These are phyloP conservation scores for Scyliorhinus canicula DNA, from an alignment of 2,797 vertebrate species.

Conservation along the genomic window DNA sequence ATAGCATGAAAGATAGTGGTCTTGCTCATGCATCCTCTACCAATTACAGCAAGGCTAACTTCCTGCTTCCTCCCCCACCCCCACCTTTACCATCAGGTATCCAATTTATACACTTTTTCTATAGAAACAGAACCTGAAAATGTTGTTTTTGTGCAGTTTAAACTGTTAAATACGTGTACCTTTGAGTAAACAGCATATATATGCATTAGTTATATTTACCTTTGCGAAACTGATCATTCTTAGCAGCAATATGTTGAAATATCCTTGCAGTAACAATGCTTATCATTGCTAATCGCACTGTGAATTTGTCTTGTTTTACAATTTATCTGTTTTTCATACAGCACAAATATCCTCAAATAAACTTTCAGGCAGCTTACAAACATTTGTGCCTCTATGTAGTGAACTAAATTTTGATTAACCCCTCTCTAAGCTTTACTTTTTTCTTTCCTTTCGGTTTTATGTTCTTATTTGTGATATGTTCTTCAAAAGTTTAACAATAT, in stretches of 20 bases:
- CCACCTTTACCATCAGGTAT: constrained; percentile 94
- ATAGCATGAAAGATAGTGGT: constrained; percentile 91
- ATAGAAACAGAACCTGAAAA: not conserved
- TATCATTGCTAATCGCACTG: not conserved
- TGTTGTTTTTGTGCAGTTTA: not conserved
- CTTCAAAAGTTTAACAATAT: not conserved
- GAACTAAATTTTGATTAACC: not conserved
- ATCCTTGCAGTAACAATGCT: not conserved
- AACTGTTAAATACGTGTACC: not conserved
- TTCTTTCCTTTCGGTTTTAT: not conserved
- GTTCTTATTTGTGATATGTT: not conserved
- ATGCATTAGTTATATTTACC: not conserved
- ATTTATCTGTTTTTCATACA: too few species aligned
- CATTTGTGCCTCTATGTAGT: not conserved
- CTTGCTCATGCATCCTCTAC: constrained; percentile 68
- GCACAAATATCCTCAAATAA: not conserved
- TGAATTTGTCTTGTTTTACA: not conserved
- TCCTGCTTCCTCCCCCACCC: constrained; percentile 89
- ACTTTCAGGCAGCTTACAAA: not conserved
- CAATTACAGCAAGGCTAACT: constrained; percentile 84
- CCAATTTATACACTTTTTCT: not conserved
- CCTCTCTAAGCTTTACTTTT: not conserved
- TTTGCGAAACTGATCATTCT: not conserved
- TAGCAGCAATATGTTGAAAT: not conserved
- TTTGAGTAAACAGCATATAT: not conserved